Evolutionary conservation across 2,888 invertebrate genomes (phyloP).

Genomic region (Arge pagana): DNA sequence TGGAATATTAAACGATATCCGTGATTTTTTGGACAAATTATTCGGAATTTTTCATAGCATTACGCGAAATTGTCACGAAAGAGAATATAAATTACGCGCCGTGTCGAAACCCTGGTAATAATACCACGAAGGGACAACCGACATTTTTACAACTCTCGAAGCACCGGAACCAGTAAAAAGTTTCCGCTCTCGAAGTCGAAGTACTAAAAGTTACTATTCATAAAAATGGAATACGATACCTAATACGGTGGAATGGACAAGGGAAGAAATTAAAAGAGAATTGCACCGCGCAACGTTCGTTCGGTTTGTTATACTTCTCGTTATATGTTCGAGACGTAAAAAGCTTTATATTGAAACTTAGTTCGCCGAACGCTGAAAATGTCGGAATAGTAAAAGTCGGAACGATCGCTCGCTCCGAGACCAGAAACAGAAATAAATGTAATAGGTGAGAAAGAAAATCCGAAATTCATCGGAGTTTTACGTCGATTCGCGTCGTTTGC

Average conservation of each 20-base stretch:
- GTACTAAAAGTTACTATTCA: constrained; percentile 23
- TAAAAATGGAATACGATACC: constrained; percentile 19
- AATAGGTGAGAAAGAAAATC: too few species aligned
- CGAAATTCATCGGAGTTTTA: too few species aligned
- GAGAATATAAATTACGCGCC: too few species aligned
- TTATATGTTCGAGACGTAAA: constrained; percentile 8
- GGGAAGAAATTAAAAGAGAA: constrained; percentile 21
- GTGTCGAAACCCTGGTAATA: too few species aligned
- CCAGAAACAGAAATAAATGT: too few species aligned
- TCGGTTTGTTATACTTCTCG: constrained; percentile 19
- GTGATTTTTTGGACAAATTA: too few species aligned
- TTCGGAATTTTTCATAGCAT: too few species aligned
- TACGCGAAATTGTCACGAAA: too few species aligned
- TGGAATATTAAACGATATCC: too few species aligned
- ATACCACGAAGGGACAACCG: constrained; percentile 32
- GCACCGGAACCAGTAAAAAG: constrained; percentile 30
- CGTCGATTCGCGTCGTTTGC: too few species aligned
- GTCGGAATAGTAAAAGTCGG: constrained; percentile 21
- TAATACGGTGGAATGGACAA: constrained; percentile 20
- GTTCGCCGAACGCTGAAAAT: constrained; percentile 1
- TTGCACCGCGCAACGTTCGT: constrained; percentile 23
- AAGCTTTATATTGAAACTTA: constrained; percentile 17
- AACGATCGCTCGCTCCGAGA: too few species aligned
- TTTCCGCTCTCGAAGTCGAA: constrained; percentile 29
- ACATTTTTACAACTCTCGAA: constrained; percentile 37